Percentiles rank a stretch among this genome's conserved stretches.
Conservation (phyloP, 2,888 invertebrate species). For the Bellardia pandia region DNA sequence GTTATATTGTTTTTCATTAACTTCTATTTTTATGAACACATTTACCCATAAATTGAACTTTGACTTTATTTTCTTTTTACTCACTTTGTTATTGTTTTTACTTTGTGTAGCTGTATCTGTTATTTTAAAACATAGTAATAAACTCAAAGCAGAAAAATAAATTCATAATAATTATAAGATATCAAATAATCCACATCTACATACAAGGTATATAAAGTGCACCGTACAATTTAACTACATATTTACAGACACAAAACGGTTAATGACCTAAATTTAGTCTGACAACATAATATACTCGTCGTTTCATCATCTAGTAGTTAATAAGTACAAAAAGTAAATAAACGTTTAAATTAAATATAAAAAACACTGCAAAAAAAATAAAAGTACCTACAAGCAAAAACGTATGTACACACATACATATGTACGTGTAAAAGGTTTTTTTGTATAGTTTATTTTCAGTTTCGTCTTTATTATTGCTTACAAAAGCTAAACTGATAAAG, state of each 20-base stretch:
- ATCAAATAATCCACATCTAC: too few species aligned
- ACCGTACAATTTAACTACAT: background rate
- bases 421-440: background rate
- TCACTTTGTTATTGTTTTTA: too few species aligned
- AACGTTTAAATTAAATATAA: background rate
- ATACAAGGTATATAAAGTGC: too few species aligned
- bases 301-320: background rate
- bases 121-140: too few species aligned
- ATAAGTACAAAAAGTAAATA: background rate
- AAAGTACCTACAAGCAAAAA: background rate
- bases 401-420: background rate
- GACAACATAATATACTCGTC: background rate
- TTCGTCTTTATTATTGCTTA: background rate
- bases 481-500: conserved; percentile 14
- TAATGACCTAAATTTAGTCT: conserved; percentile 43
- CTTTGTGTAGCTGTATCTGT: too few species aligned
- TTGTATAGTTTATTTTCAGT: background rate
- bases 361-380: background rate
- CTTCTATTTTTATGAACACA: too few species aligned
- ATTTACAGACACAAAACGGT: conserved; percentile 28
- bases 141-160: too few species aligned
- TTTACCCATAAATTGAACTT: background rate
- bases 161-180: background rate
- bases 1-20: too few species aligned
- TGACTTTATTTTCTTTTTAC: background rate